These are phyloP conservation scores for Nothocercus nigrocapillus DNA, from an alignment of 2,113 vertebrate genomes.

Conservation along the genomic window DNA sequence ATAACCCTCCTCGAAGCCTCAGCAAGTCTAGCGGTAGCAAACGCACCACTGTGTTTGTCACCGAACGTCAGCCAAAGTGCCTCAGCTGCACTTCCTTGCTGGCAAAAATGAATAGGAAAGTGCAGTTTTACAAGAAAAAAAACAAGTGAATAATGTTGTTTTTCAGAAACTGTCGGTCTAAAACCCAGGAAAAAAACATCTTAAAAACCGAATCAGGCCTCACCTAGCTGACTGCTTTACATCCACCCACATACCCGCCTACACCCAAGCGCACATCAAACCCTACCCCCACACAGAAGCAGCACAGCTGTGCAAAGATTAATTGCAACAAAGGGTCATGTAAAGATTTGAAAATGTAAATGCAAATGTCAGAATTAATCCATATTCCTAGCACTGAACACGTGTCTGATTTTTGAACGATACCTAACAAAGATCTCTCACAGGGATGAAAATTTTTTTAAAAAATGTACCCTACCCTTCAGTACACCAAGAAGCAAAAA, in stretches of 20 bases:
- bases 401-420: not conserved
- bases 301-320: not conserved
- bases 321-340: not conserved
- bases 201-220: not conserved
- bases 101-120: not conserved
- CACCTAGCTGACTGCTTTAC: not conserved
- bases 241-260: fast-evolving
- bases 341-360: not conserved
- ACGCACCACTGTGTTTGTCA: slow-evolving; percentile 25
- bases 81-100: not conserved
- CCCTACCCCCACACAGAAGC: not conserved
- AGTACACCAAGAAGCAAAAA: not conserved
- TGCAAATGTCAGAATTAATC: not conserved
- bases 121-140: not conserved
- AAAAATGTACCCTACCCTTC: slow-evolving; percentile 13
- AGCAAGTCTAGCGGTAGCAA: not conserved
- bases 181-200: not conserved
- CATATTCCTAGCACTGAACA: not conserved
- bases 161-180: not conserved
- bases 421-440: not conserved
- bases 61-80: not conserved
- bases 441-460: not conserved
- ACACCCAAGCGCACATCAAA: fast-evolving
- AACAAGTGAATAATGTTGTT: not conserved
- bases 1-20: slow-evolving; percentile 31